These are phyloP conservation scores for Lordiphosa stackelbergi DNA, from an alignment of 1,140 invertebrate species.

Conservation along the genomic window DNA sequence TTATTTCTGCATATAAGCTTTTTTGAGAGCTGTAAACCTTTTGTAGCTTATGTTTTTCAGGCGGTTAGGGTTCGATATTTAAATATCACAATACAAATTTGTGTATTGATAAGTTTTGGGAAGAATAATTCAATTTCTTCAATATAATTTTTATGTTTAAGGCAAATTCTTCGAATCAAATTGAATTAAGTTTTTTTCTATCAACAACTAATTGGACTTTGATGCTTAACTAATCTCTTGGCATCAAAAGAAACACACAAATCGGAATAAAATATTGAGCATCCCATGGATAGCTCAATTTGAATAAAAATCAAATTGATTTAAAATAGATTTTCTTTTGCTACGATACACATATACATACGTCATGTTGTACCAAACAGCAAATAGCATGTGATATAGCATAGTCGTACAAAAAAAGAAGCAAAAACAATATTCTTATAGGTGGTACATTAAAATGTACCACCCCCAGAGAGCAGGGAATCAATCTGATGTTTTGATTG, in stretches of 20 bases:
- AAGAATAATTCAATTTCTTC: no score
- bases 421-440: slow-evolving; percentile 15
- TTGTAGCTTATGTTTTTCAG: no score
- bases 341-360: slow-evolving; percentile 38
- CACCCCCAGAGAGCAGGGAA: slow-evolving; percentile 1
- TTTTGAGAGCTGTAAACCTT: no score
- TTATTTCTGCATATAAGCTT: no score
- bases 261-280: slow-evolving; percentile 14
- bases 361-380: slow-evolving; percentile 38
- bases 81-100: no score
- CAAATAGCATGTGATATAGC: slow-evolving; percentile 42
- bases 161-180: slow-evolving; percentile 13
- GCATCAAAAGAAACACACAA: neutral
- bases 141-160: neutral
- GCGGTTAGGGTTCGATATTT: no score
- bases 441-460: slow-evolving; percentile 2
- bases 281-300: slow-evolving; percentile 5
- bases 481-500: slow-evolving; percentile 47
- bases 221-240: slow-evolving; percentile 40
- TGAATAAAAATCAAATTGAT: slow-evolving; percentile 44
- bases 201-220: slow-evolving; percentile 36
- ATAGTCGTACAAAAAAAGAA: slow-evolving; percentile 1
- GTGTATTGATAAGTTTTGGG: no score
- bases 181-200: slow-evolving; percentile 24
- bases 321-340: slow-evolving; percentile 48